Conservation (phyloP, 2,797 vertebrate genomes). For the Lithobates pipiens region DNA sequence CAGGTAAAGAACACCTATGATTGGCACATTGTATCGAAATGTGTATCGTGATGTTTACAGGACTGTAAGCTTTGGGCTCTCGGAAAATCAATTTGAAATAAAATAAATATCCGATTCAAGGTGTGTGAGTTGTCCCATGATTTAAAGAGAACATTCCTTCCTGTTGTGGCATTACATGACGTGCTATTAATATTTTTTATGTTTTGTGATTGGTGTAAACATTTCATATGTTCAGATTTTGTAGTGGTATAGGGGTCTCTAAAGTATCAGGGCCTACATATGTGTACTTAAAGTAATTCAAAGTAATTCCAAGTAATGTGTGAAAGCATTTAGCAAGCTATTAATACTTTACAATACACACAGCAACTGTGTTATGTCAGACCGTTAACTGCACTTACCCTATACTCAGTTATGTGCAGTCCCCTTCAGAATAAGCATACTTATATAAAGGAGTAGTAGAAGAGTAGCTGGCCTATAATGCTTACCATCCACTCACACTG, state of each 20-base stretch:
- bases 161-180: too few relatives aligned
- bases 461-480: too few relatives aligned
- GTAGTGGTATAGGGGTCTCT: not conserved
- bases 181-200: too few relatives aligned
- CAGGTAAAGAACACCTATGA: slow-evolving; percentile 64
- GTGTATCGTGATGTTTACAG: slow-evolving; percentile 78
- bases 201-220: not conserved
- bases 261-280: not conserved
- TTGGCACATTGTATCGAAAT: slow-evolving; percentile 72
- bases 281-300: not conserved
- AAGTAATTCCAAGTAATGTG: too few relatives aligned
- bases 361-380: too few relatives aligned
- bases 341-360: too few relatives aligned
- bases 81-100: slow-evolving; percentile 76
- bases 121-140: slow-evolving; percentile 57
- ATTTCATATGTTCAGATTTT: not conserved
- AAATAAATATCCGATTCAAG: slow-evolving; percentile 72
- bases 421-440: too few relatives aligned
- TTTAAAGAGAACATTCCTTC: slow-evolving; percentile 23
- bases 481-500: too few relatives aligned
- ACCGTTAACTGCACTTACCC: too few relatives aligned
- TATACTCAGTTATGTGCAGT: too few relatives aligned
- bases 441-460: too few relatives aligned
- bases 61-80: slow-evolving; percentile 79
- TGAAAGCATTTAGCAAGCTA: too few relatives aligned